Percentiles rank a stretch among this genome's conserved stretches.
phyloP scores from a whole-genome alignment of 2,113 vertebrate genomes.

The Jacana jacana region DNA sequence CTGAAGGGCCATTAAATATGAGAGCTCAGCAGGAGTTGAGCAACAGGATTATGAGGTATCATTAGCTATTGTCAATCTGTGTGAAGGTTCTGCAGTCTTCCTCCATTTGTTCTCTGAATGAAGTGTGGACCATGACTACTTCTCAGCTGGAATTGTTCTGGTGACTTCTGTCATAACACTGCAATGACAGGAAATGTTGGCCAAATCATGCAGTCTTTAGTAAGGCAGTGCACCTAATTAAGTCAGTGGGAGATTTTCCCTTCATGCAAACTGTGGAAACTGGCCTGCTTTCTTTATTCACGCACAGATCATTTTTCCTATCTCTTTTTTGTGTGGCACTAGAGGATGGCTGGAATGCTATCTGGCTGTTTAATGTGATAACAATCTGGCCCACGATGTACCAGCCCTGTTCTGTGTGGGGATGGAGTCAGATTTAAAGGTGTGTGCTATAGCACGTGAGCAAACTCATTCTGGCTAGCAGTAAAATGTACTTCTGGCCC shows the following conservation, averaged over 20 bases:
- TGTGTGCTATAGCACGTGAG: fast-evolving
- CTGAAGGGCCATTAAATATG: background rate
- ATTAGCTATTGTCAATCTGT: background rate
- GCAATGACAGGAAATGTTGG: constrained; percentile 36
- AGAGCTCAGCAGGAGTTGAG: background rate
- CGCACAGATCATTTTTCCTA: background rate
- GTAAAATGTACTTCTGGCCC: background rate
- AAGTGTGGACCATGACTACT: background rate
- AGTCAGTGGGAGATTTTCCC: background rate
- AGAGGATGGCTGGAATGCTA: background rate
- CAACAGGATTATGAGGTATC: background rate
- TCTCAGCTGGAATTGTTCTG: constrained; percentile 32
- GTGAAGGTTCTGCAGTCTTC: background rate
- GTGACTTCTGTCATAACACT: constrained; percentile 12
- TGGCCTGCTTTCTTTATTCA: background rate
- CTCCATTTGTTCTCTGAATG: background rate
- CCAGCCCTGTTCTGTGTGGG: background rate
- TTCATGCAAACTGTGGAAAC: background rate
- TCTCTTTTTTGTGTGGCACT: background rate
- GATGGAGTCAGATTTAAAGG: background rate
- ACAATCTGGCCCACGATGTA: background rate
- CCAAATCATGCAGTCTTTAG: constrained; percentile 40
- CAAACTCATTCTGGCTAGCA: background rate
- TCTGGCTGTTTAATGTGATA: background rate
- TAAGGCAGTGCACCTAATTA: constrained; percentile 37